Evolutionary conservation across 2,113 vertebrate species (phyloP).

Genomic region (Fulica atra): DNA sequence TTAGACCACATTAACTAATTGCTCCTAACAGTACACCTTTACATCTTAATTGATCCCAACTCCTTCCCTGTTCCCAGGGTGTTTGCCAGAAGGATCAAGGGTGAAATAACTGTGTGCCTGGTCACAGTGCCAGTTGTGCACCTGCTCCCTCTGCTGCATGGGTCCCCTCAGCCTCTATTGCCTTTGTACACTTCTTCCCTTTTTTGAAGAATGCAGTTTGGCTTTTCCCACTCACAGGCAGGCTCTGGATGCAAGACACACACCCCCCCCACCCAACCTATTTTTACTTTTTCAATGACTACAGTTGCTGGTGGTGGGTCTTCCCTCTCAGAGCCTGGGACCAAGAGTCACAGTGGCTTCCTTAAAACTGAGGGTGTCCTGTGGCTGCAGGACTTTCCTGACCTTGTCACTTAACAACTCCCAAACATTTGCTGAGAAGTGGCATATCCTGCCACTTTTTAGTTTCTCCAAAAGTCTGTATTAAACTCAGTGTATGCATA

Average conservation of each 20-base stretch:
- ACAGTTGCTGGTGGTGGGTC: background rate
- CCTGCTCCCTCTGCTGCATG: background rate
- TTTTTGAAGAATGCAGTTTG: background rate
- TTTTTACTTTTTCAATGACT: background rate
- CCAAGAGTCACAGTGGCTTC: background rate
- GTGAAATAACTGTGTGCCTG: background rate
- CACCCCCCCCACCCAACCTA: no score
- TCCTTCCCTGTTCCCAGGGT: background rate
- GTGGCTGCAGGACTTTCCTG: background rate
- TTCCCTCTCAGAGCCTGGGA: background rate
- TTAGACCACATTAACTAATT: background rate
- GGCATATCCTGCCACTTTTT: background rate
- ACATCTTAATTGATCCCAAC: background rate
- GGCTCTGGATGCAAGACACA: background rate
- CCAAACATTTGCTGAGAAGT: background rate
- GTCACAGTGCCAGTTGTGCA: rapidly evolving
- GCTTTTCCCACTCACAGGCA: background rate
- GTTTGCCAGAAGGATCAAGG: background rate
- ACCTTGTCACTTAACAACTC: background rate
- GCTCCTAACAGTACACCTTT: background rate
- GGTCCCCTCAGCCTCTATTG: background rate
- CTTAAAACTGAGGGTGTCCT: background rate
- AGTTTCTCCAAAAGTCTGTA: background rate
- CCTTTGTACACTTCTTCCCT: background rate
- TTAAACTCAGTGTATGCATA: background rate